A percentile compares a stretch with the other conserved stretches of the same genome.
Conservation (phyloP, 1,140 invertebrate species). For the Mylabris phalerata region DNA sequence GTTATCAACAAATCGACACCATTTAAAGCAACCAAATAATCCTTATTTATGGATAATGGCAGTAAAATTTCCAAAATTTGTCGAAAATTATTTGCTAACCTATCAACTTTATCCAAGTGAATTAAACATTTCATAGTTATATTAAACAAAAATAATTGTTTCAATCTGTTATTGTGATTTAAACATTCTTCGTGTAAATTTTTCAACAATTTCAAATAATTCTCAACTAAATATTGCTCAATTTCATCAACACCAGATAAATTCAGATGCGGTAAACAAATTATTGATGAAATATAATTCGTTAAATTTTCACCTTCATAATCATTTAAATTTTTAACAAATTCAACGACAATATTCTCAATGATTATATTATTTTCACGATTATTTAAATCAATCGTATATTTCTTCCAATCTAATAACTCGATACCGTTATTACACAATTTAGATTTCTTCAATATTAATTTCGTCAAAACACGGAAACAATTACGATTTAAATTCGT, state of each 20-base stretch:
- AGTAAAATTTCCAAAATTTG: slow-evolving; percentile 23
- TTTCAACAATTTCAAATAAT: not conserved
- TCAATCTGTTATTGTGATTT: slow-evolving; percentile 22
- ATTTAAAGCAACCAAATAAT: slow-evolving; percentile 26
- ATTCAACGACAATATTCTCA: slow-evolving; percentile 34
- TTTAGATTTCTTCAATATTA: slow-evolving; percentile 60
- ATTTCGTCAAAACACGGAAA: slow-evolving; percentile 53
- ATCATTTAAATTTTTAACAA: slow-evolving; percentile 1
- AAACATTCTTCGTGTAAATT: too few relatives aligned
- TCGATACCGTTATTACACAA: slow-evolving; percentile 52
- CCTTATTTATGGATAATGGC: slow-evolving; percentile 10
- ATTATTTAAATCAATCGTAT: slow-evolving; percentile 51
- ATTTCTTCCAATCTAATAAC: slow-evolving; percentile 56
- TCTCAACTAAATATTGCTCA: not conserved
- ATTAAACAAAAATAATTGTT: slow-evolving; percentile 47
- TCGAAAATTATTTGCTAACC: slow-evolving; percentile 14
- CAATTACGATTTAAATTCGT: slow-evolving; percentile 49
- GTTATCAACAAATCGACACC: slow-evolving; percentile 47
- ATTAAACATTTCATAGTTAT: slow-evolving; percentile 50
- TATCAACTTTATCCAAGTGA: slow-evolving; percentile 47
- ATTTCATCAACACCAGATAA: slow-evolving; percentile 13
- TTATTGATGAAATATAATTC: slow-evolving; percentile 47
- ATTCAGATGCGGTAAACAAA: slow-evolving; percentile 56
- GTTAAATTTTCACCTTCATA: slow-evolving; percentile 22
- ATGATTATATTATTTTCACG: slow-evolving; percentile 40